A percentile compares a stretch with the other conserved stretches of the same genome.
Conservation (phyloP, 2,888 invertebrate species). For the Trissolcus japonicus region DNA sequence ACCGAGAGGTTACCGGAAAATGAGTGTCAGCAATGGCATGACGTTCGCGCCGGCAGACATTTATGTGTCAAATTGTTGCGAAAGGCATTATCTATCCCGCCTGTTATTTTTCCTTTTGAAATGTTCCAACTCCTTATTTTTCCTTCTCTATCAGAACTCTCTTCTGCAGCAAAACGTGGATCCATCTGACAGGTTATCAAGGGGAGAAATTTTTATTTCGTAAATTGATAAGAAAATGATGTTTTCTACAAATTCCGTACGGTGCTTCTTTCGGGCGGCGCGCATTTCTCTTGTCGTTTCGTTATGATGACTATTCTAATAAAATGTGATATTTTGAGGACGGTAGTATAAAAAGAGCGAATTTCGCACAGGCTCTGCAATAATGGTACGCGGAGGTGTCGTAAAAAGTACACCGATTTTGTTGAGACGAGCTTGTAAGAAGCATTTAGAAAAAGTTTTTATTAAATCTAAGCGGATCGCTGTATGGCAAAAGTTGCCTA, state of each 20-base stretch:
- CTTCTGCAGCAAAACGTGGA: conserved; percentile 4
- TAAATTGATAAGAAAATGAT: conserved; percentile 29
- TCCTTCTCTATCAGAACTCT: conserved; percentile 1
- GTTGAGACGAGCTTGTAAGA: conserved; percentile 20
- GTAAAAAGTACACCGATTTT: conserved; percentile 44
- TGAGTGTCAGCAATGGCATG: conserved; percentile 27
- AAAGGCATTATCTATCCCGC: conserved; percentile 24
- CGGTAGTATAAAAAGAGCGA: background rate
- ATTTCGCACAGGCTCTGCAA: too few species aligned
- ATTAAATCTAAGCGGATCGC: conserved; percentile 68
- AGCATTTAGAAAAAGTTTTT: conserved; percentile 62
- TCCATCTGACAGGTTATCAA: conserved; percentile 11
- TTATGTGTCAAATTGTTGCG: conserved; percentile 46
- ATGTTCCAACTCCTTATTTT: background rate
- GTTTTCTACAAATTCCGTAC: background rate
- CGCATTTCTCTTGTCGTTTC: background rate
- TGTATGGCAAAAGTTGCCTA: conserved; percentile 68
- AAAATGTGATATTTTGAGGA: conserved; percentile 1
- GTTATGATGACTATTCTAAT: background rate
- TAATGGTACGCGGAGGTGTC: conserved; percentile 24
- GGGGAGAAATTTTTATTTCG: conserved; percentile 7
- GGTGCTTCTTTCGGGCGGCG: background rate
- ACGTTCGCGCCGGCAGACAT: conserved; percentile 40
- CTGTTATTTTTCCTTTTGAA: conserved; percentile 22
- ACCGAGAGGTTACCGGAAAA: conserved; percentile 26